Percentiles rank a stretch among this genome's conserved stretches.
These are phyloP conservation scores for Lepus americanus DNA, from an alignment of 2,113 vertebrate species.

Conservation along the genomic window DNA sequence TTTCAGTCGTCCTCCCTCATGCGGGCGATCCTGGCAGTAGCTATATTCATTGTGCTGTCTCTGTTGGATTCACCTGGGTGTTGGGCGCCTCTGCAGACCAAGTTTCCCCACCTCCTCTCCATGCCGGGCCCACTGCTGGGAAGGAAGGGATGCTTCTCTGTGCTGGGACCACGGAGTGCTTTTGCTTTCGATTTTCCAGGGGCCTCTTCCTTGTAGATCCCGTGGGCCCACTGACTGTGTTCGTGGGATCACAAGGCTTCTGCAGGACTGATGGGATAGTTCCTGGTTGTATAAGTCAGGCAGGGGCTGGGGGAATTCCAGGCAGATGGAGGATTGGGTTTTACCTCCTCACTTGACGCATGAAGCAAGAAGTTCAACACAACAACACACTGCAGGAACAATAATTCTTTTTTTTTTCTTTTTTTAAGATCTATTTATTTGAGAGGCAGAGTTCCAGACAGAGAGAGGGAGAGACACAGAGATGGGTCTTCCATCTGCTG, in stretches of 20 bases:
- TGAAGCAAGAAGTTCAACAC: background rate
- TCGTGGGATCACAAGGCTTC: background rate
- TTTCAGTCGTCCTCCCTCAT: background rate
- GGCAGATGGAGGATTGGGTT: background rate
- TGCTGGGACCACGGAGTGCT: background rate
- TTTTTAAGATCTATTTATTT: no score
- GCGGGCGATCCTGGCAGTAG: background rate
- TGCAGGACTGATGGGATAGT: background rate
- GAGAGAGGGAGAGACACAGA: no score
- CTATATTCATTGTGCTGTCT: background rate
- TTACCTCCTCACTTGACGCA: background rate
- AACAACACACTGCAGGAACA: background rate
- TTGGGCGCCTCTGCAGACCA: background rate
- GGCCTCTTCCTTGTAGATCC: background rate
- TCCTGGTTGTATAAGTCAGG: background rate
- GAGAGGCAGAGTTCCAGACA: no score
- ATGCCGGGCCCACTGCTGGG: background rate
- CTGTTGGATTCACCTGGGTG: background rate
- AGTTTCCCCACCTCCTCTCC: background rate
- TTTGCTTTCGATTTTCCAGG: constrained; percentile 37
- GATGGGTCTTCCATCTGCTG: no score
- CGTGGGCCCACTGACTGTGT: background rate
- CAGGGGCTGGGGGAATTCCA: background rate
- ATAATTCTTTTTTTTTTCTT: no score
- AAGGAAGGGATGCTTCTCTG: background rate